These are phyloP conservation scores for Aphelinus atriplicis DNA, from an alignment of 1,140 invertebrate species.

Conservation along the genomic window DNA sequence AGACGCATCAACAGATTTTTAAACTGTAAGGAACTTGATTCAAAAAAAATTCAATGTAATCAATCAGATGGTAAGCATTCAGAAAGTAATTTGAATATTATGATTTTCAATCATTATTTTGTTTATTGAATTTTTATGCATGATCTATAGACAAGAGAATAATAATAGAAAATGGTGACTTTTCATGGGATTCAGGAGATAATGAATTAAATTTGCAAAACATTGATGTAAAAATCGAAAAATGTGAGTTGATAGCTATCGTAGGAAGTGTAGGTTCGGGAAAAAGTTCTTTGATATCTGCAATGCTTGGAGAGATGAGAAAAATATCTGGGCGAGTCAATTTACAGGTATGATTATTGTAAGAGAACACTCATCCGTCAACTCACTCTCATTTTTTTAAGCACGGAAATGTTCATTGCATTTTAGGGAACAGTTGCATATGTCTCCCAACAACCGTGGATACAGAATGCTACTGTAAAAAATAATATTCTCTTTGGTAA, in stretches of 20 bases:
- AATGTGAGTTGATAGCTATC: slow-evolving; percentile 80
- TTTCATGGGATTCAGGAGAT: slow-evolving; percentile 77
- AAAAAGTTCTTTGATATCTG: slow-evolving; percentile 88
- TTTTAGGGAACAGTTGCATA: slow-evolving; percentile 82
- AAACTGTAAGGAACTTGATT: slow-evolving; percentile 86
- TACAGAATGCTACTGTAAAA: slow-evolving; percentile 88
- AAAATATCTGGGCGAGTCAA: slow-evolving; percentile 84
- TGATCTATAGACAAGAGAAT: slow-evolving; percentile 48
- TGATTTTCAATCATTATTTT: neutral
- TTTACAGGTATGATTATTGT: slow-evolving; percentile 66
- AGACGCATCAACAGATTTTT: slow-evolving; percentile 90
- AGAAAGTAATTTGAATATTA: slow-evolving; percentile 72
- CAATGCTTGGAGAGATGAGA: slow-evolving; percentile 90
- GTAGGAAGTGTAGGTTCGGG: slow-evolving; percentile 90
- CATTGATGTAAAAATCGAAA: slow-evolving; percentile 77
- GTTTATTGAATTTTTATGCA: too few relatives aligned
- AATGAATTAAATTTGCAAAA: slow-evolving; percentile 73
- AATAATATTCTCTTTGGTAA: slow-evolving; percentile 91
- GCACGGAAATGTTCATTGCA: neutral
- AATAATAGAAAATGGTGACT: slow-evolving; percentile 80
- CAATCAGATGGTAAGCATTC: slow-evolving; percentile 55
- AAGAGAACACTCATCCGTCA: slow-evolving; percentile 14
- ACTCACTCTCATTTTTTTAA: neutral
- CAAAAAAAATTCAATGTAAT: slow-evolving; percentile 79
- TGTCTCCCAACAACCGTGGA: slow-evolving; percentile 94